Percentiles rank a stretch among this genome's conserved stretches.
These are phyloP conservation scores for Myiotriccus ornatus DNA, from an alignment of 2,797 vertebrate genomes.

Conservation along the genomic window DNA sequence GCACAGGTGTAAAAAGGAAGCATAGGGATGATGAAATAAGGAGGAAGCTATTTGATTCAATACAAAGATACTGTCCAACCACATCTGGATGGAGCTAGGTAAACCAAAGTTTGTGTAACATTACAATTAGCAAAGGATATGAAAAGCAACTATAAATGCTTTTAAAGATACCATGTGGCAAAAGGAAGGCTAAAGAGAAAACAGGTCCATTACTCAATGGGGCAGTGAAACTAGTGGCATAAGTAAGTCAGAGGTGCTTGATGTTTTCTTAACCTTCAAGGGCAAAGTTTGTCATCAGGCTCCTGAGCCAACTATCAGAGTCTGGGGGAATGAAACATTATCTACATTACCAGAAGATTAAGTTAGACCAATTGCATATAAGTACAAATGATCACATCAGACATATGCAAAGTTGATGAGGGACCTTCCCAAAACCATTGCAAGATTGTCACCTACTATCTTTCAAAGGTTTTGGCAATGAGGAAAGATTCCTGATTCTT, in stretches of 20 bases:
- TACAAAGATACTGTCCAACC: background rate
- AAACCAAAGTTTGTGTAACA: background rate
- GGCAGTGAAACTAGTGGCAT: background rate
- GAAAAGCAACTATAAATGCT: background rate
- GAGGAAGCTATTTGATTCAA: background rate
- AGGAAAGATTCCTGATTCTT: background rate
- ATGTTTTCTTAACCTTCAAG: background rate
- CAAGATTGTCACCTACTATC: background rate
- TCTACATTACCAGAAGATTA: background rate
- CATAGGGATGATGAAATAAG: background rate
- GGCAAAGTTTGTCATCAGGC: background rate
- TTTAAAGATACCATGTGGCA: background rate
- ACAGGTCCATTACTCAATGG: rapidly evolving
- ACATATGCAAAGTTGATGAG: background rate
- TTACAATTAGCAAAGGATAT: background rate
- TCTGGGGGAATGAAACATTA: background rate
- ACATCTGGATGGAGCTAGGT: background rate
- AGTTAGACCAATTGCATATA: background rate
- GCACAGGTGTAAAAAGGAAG: background rate
- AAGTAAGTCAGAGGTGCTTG: background rate
- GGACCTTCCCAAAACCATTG: background rate
- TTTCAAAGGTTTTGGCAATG: background rate
- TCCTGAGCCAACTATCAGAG: background rate
- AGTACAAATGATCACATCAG: background rate
- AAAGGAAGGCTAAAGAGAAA: background rate